phyloP scores from a whole-genome alignment of 2,113 vertebrate genomes.

The Gobius niger region DNA sequence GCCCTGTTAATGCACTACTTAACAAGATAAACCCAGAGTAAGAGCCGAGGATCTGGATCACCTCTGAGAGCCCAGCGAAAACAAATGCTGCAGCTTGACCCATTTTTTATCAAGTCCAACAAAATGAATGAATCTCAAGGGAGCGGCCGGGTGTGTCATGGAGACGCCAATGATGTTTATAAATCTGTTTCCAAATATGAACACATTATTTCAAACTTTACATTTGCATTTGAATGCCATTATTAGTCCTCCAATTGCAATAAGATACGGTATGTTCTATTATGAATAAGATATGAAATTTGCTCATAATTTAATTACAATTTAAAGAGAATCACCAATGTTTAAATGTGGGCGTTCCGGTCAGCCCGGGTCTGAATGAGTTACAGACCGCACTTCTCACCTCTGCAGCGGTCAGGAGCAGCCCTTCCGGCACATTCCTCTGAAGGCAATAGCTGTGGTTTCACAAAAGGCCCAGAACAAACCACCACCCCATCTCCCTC shows the following conservation, averaged over 20 bases:
- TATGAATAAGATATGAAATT: neutral
- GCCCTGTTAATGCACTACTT: conserved; percentile 42
- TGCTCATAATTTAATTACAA: neutral
- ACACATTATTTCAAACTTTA: too few species aligned
- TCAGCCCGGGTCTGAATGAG: conserved; percentile 11
- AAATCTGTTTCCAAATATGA: neutral
- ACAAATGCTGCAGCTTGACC: conserved; percentile 74
- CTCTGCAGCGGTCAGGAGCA: conserved; percentile 67
- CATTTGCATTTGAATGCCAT: too few species aligned
- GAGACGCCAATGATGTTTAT: conserved; percentile 18
- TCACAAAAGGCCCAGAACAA: conserved; percentile 65
- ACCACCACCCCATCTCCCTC: conserved; percentile 59
- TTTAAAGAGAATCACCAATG: neutral
- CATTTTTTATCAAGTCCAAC: conserved; percentile 64
- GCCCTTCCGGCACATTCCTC: conserved; percentile 73
- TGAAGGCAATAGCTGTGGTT: conserved; percentile 72
- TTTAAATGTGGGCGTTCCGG: neutral
- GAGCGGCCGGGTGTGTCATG: neutral
- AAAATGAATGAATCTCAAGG: conserved; percentile 56
- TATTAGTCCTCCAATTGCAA: neutral
- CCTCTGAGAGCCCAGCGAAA: conserved; percentile 53
- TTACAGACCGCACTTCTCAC: conserved; percentile 63
- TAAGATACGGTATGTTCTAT: neutral
- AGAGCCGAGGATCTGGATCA: conserved; percentile 50
- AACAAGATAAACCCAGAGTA: conserved; percentile 52